Evolutionary conservation across 2,797 vertebrate species (phyloP), one percentile per base, ranked within the genome.

Genomic region (Dipus sagitta): DNA sequence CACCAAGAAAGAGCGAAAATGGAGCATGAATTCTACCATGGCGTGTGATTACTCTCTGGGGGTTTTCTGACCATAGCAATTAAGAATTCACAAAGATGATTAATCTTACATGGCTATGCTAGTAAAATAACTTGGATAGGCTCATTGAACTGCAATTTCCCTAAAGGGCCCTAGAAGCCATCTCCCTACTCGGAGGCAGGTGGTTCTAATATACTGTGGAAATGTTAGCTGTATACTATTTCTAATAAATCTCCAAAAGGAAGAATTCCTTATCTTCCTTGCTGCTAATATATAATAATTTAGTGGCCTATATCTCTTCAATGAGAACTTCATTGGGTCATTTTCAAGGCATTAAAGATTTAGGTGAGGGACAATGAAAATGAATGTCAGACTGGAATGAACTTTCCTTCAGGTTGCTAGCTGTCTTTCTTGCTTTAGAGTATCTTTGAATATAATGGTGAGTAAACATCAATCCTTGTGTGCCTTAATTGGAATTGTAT

Each of bases 31-130:
- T 96, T 91, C 68, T 94, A 72, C 90, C 65, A 78, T 1, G 2
- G 86, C 86, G 30, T 67, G 18, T 71, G 80, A 96, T 94, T 92
- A 92, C 92, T 94, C 97, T 96, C 94, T 70, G 42, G 96, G 93
- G 93, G 58, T 75, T 92, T 90, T 94, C 93, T 96, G 95, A 95
- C 96, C 96, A 94, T 42, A 62, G 92, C 96, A 96, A 97, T 97
- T 96, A 97, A 96, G 94, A 95, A 97, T 96, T 95, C 94, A 94
- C 96, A 95, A 94, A 96, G 96, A 95, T 97, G 96, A 96, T 97
- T 97, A 96, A 96, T 97, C 91, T 96, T 95, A 97, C 24, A 30
- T 2, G 80, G 85, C 95, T 85, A 62, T 90, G 93, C 94, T 95
- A 95, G 92, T 97, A 96, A 97, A 96, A 97, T 97, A 97, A 97